A percentile compares a stretch with the other conserved stretches of the same genome.
Evolutionary conservation across 2,888 invertebrate genomes (phyloP).

Genomic region (Andrena flavipes): DNA sequence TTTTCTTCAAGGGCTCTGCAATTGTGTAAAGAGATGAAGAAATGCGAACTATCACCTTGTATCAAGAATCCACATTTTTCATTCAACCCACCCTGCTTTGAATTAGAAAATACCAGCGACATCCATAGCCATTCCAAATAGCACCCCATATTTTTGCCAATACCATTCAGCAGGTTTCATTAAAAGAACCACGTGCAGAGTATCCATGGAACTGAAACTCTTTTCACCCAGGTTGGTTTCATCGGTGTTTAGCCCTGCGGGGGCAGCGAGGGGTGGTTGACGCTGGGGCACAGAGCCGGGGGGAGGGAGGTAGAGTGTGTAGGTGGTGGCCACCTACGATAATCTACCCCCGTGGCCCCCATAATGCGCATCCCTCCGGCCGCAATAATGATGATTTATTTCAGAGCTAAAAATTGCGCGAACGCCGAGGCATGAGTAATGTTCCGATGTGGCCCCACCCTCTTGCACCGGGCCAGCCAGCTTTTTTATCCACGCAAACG

Average conservation of each 20-base stretch:
- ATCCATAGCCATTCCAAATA: neutral
- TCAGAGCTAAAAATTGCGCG: constrained; percentile 87
- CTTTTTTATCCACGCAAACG: constrained; percentile 80
- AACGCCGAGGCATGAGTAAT: constrained; percentile 86
- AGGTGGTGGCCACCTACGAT: constrained; percentile 76
- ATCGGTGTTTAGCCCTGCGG: constrained; percentile 49
- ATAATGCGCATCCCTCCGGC: constrained; percentile 84
- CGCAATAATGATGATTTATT: constrained; percentile 88
- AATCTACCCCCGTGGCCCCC: constrained; percentile 81
- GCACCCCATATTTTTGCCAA: neutral
- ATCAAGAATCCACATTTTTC: no score
- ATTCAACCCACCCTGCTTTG: no score
- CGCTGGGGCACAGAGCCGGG: neutral
- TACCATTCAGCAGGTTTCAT: neutral
- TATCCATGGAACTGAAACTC: constrained; percentile 17
- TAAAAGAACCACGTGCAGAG: neutral
- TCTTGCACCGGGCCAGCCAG: constrained; percentile 72
- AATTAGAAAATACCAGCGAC: no score
- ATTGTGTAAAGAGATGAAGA: no score
- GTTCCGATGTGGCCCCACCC: constrained; percentile 84
- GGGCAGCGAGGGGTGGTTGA: constrained; percentile 22
- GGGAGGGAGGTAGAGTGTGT: constrained; percentile 32
- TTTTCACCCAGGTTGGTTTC: constrained; percentile 47
- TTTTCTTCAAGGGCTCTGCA: no score
- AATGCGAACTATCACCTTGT: no score